phyloP scores from a whole-genome alignment of 2,888 invertebrate genomes.

The Leptopilina syphax region DNA sequence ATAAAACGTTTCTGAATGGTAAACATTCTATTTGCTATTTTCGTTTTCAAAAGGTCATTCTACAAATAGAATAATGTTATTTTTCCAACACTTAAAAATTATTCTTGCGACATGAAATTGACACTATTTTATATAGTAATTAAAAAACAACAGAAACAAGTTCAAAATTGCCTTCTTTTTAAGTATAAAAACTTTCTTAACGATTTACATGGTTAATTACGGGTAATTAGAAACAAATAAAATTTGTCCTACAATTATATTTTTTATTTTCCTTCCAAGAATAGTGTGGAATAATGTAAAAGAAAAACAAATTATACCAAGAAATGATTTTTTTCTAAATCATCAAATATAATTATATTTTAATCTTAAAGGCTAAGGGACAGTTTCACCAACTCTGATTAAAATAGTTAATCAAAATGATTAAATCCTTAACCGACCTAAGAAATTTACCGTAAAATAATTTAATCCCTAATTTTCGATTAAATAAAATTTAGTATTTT shows the following conservation, averaged over 20 bases:
- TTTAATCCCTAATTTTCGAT: too few species aligned
- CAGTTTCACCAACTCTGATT: too few species aligned
- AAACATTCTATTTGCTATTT: slow-evolving; percentile 11
- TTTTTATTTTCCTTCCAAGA: background rate
- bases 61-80: background rate
- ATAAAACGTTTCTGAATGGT: background rate
- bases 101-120: background rate
- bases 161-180: background rate
- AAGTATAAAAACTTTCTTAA: background rate
- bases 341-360: too few species aligned
- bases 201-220: slow-evolving; percentile 6
- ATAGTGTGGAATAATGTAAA: background rate
- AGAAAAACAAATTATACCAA: background rate
- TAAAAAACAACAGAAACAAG: too few species aligned
- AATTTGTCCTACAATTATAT: background rate
- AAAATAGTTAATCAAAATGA: too few species aligned
- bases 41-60: background rate
- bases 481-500: too few species aligned
- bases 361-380: too few species aligned
- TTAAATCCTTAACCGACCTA: too few species aligned
- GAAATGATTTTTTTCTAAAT: background rate
- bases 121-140: background rate
- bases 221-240: slow-evolving; percentile 10
- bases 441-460: too few species aligned
- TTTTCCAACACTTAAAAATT: background rate